Evolutionary conservation across 2,113 vertebrate genomes (phyloP).

Genomic region (Miniopterus natalensis): DNA sequence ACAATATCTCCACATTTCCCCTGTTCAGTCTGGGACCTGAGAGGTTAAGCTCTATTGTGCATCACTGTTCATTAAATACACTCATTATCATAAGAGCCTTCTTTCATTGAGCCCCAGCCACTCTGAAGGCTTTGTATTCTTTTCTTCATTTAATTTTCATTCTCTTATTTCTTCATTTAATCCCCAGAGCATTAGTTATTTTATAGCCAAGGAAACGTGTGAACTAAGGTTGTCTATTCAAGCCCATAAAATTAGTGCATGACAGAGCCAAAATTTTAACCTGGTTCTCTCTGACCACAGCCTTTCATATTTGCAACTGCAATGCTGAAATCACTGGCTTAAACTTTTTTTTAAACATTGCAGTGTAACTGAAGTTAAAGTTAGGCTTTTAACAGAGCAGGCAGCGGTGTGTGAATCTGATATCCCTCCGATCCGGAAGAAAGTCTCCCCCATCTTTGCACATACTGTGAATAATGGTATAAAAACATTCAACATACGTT

Average conservation of each 20-base stretch:
- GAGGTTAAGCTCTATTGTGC: background rate
- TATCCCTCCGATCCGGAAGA: slow-evolving; percentile 66
- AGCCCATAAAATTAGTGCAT: background rate
- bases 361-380: slow-evolving; percentile 47
- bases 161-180: background rate
- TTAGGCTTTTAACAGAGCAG: slow-evolving; percentile 60
- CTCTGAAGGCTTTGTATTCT: background rate
- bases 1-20: background rate
- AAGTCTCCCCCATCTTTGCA: slow-evolving; percentile 76
- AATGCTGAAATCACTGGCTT: slow-evolving; percentile 10
- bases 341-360: background rate
- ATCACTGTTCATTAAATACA: background rate
- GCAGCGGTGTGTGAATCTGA: slow-evolving; percentile 48
- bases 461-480: slow-evolving; percentile 75
- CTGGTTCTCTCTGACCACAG: background rate
- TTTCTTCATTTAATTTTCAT: background rate
- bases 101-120: background rate
- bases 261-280: slow-evolving; percentile 9
- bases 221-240: background rate
- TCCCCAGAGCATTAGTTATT: background rate
- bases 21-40: background rate
- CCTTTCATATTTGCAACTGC: slow-evolving; percentile 26
- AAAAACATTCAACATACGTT: slow-evolving; percentile 81
- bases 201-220: background rate
- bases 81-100: background rate